Percentiles rank a stretch among this genome's conserved stretches.
These are phyloP conservation scores for Poeciliopsis retropinna DNA, from an alignment of 2,113 vertebrate species.

Conservation along the genomic window DNA sequence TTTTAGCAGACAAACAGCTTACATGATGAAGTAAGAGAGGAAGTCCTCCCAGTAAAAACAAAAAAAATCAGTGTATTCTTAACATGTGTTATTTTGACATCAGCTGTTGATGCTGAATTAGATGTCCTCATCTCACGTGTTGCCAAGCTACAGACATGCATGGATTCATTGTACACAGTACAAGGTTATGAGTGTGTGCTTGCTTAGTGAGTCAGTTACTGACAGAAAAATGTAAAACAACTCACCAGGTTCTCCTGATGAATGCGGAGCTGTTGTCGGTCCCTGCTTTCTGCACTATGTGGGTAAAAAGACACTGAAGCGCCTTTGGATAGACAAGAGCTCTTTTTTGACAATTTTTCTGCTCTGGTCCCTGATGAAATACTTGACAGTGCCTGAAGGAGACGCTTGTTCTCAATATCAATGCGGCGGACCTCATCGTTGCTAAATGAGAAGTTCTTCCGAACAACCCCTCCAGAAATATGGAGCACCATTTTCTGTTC, in stretches of 20 bases:
- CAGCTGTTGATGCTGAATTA: not conserved
- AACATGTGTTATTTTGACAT: not conserved
- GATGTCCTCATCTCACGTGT: not conserved
- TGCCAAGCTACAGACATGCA: constrained; percentile 1
- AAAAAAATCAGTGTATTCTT: not conserved
- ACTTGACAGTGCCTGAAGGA: constrained; percentile 86
- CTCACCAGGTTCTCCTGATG: constrained; percentile 94
- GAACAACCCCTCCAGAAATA: constrained; percentile 58
- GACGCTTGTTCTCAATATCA: constrained; percentile 90
- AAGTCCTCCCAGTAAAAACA: not conserved
- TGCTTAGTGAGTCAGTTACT: not conserved
- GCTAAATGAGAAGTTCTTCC: constrained; percentile 92
- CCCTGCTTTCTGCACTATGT: constrained; percentile 90
- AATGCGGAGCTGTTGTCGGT: constrained; percentile 90
- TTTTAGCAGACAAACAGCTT: not conserved
- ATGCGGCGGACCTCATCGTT: constrained; percentile 88
- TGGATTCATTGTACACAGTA: not conserved
- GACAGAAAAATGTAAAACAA: constrained; percentile 1
- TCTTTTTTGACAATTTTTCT: constrained; percentile 48
- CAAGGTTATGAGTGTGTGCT: no score
- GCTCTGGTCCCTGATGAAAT: constrained; percentile 76
- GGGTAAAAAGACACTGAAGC: constrained; percentile 70
- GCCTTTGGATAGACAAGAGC: constrained; percentile 20
- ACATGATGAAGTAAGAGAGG: not conserved
- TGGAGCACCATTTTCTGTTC: constrained; percentile 58